A percentile compares a stretch with the other conserved stretches of the same genome.
Evolutionary conservation across 2,888 invertebrate species (phyloP).

Genomic region (Trissolcus brochymenae): DNA sequence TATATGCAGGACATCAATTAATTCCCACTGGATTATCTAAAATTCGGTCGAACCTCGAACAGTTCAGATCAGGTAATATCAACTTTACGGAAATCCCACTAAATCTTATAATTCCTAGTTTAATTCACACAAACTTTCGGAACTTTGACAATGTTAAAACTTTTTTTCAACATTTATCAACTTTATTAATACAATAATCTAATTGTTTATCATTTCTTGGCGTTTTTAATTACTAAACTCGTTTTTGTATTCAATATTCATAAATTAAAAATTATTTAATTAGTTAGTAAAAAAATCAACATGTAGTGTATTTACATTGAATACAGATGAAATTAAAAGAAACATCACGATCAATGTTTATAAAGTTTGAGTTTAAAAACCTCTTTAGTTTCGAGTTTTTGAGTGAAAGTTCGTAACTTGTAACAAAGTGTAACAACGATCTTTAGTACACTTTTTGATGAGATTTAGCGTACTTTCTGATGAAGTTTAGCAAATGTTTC

Average conservation of each 20-base stretch:
- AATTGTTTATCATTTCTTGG: conserved; percentile 31
- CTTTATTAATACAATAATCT: conserved; percentile 9
- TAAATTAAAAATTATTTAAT: conserved; percentile 7
- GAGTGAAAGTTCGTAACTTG: conserved; percentile 30
- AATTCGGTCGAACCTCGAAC: conserved; percentile 12
- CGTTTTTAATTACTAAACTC: conserved; percentile 15
- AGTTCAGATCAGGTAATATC: conserved; percentile 35
- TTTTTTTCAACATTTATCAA: conserved; percentile 7
- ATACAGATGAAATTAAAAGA: conserved; percentile 11
- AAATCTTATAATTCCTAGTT: conserved; percentile 34
- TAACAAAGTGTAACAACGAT: conserved; percentile 34
- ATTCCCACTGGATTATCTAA: conserved; percentile 7
- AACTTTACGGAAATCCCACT: conserved; percentile 28
- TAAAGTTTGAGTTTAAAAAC: conserved; percentile 28
- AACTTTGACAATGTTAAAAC: conserved; percentile 51
- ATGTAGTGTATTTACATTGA: background rate
- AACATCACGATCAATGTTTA: conserved; percentile 6
- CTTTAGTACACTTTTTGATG: conserved; percentile 31
- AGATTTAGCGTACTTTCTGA: conserved; percentile 7
- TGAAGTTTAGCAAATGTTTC: conserved; percentile 10
- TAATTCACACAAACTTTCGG: conserved; percentile 28
- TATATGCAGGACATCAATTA: conserved; percentile 1
- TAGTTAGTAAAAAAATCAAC: background rate
- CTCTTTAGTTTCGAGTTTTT: conserved; percentile 28
- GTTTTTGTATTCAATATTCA: too few species aligned